These are phyloP conservation scores for Anastrepha ludens DNA, from an alignment of 1,140 invertebrate genomes.

Conservation along the genomic window DNA sequence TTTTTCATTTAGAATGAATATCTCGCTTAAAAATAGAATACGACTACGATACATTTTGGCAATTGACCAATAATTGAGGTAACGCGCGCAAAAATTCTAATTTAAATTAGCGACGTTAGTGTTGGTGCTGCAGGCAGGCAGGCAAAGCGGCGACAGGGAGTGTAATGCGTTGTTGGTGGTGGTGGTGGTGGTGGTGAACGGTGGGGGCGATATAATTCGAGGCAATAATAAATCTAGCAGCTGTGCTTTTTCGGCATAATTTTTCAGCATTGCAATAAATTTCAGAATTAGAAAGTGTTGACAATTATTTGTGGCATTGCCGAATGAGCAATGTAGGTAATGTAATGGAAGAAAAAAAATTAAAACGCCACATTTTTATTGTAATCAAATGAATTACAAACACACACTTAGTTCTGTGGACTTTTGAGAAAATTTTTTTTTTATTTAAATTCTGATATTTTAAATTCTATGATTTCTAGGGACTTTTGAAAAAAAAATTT, in stretches of 20 bases:
- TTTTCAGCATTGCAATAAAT: neutral
- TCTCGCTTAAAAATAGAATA: slow-evolving; percentile 33
- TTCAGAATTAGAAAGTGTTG: neutral
- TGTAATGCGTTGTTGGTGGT: neutral
- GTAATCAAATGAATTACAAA: no score
- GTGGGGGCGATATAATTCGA: neutral
- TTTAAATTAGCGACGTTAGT: slow-evolving; percentile 42
- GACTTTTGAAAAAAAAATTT: no score
- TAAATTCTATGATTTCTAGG: no score
- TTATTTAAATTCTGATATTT: no score
- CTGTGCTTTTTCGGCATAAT: neutral
- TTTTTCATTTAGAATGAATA: slow-evolving; percentile 46
- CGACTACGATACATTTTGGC: slow-evolving; percentile 52
- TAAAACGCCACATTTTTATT: no score
- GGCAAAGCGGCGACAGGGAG: neutral
- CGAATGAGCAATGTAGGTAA: neutral
- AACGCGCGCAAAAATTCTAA: slow-evolving; percentile 55
- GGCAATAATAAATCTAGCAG: neutral
- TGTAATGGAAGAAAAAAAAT: no score
- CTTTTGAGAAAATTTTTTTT: no score
- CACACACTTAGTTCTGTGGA: no score
- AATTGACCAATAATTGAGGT: slow-evolving; percentile 56
- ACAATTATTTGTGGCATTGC: neutral
- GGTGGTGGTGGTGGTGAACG: neutral
- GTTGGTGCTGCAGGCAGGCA: neutral